A percentile compares a stretch with the other conserved stretches of the same genome.
Conservation (phyloP, 2,797 vertebrate genomes). For the Peromyscus melanophrys region DNA sequence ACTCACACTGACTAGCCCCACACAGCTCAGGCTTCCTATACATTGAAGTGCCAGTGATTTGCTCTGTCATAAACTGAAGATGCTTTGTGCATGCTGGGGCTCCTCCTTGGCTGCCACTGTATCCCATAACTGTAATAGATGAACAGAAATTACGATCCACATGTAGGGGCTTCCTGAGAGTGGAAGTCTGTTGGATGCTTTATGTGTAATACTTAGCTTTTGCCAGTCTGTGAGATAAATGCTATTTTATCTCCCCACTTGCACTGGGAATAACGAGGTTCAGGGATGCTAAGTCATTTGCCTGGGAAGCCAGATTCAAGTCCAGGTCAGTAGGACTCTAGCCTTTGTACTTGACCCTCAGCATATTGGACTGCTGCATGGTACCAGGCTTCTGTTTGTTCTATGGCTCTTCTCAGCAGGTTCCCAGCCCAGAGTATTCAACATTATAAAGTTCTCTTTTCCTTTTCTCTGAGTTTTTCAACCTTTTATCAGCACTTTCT, state of each 20-base stretch:
- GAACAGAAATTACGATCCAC: conserved; percentile 24
- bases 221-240: neutral
- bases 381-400: neutral
- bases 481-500: conserved; percentile 66
- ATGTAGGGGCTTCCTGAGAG: neutral
- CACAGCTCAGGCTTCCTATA: conserved; percentile 12
- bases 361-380: neutral
- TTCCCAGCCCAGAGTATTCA: neutral
- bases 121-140: conserved; percentile 24
- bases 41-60: neutral
- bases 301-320: neutral
- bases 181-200: conserved; percentile 1
- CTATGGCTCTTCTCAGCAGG: neutral
- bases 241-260: neutral
- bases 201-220: neutral
- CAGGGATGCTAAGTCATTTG: neutral
- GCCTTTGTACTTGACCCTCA: neutral
- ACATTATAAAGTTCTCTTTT: conserved; percentile 18
- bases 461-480: neutral
- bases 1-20: neutral
- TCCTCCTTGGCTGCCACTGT: neutral
- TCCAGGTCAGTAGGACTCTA: neutral
- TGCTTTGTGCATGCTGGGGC: neutral
- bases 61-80: neutral
- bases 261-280: neutral